These are phyloP conservation scores for Orchesella flavescens DNA, from an alignment of 2,888 invertebrate species.

Conservation along the genomic window DNA sequence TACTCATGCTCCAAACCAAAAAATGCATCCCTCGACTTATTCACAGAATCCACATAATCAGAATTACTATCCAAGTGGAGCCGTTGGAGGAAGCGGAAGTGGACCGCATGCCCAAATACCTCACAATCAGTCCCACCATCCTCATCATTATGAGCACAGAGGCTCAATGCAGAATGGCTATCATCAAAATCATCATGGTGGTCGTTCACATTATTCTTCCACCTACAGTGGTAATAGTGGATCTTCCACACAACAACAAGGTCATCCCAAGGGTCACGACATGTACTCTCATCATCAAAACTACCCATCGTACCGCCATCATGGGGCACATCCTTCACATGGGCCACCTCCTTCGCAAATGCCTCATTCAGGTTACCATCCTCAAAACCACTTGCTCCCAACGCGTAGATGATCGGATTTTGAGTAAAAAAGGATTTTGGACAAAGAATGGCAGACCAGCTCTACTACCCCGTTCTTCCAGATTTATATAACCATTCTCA, in stretches of 20 bases:
- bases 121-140: conserved; percentile 38
- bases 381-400: conserved; percentile 68
- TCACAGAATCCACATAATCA: conserved; percentile 45
- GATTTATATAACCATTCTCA: not conserved
- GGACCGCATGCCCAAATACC: conserved; percentile 34
- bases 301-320: conserved; percentile 31
- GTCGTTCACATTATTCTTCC: conserved; percentile 30
- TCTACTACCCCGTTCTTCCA: not conserved
- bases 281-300: conserved; percentile 58
- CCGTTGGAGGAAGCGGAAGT: conserved; percentile 10
- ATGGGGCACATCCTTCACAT: conserved; percentile 49
- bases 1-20: conserved; percentile 56
- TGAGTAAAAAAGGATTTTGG: not conserved
- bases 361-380: conserved; percentile 55
- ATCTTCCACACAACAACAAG: conserved; percentile 29
- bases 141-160: conserved; percentile 50
- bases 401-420: conserved; percentile 67
- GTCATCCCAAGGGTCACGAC: conserved; percentile 45
- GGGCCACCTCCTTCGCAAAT: conserved; percentile 36
- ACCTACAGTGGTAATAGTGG: conserved; percentile 25
- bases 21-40: conserved; percentile 57
- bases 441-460: not conserved
- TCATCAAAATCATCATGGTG: conserved; percentile 35
- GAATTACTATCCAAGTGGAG: conserved; percentile 20
- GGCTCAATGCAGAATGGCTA: conserved; percentile 52